Conservation (phyloP, 1,140 invertebrate species). For the Heliconius melpomene region DNA sequence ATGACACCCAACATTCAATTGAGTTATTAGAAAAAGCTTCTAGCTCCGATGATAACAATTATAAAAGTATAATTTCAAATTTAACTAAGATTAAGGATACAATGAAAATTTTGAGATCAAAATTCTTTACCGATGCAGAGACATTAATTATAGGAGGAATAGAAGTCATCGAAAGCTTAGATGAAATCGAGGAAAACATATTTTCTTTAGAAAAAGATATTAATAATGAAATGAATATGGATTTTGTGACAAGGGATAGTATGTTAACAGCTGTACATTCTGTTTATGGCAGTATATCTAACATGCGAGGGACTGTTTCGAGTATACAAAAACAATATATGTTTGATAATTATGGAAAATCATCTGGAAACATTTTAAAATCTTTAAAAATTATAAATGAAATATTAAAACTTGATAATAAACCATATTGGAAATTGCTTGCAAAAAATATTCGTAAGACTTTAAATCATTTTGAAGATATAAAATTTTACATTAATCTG, state of each 20-base stretch:
- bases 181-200: constrained; percentile 65
- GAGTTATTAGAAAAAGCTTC: constrained; percentile 58
- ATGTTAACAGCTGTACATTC: constrained; percentile 65
- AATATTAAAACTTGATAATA: constrained; percentile 45
- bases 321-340: constrained; percentile 72
- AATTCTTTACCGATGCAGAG: constrained; percentile 54
- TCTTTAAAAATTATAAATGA: constrained; percentile 57
- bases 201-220: constrained; percentile 66
- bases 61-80: constrained; percentile 47
- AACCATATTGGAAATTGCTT: constrained; percentile 52
- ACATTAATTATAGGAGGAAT: constrained; percentile 65
- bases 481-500: constrained; percentile 77
- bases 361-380: constrained; percentile 56
- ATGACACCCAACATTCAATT: constrained; percentile 58
- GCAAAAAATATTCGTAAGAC: constrained; percentile 61
- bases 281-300: constrained; percentile 67
- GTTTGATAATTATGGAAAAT: constrained; percentile 71
- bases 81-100: constrained; percentile 57
- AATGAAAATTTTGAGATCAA: constrained; percentile 52
- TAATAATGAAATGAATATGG: constrained; percentile 41
- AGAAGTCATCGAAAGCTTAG: constrained; percentile 57
- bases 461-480: constrained; percentile 75
- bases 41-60: constrained; percentile 42
- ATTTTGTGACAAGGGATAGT: constrained; percentile 48
- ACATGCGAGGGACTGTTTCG: constrained; percentile 70